phyloP scores from a whole-genome alignment of 2,797 vertebrate genomes.

The Fundulus diaphanus region DNA sequence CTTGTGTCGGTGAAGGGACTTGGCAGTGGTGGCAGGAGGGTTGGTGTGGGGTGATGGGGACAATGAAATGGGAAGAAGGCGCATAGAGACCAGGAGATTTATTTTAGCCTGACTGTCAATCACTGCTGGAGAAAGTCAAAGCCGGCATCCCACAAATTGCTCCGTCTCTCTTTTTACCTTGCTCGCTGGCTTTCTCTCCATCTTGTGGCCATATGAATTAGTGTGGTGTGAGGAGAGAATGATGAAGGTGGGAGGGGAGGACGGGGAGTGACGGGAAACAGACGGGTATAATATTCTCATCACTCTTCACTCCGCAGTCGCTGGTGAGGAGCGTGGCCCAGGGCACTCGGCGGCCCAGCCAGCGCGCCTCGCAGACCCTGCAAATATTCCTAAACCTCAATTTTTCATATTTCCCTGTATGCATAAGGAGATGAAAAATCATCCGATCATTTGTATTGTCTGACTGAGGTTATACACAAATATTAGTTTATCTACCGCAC shows the following conservation, averaged over 20 bases:
- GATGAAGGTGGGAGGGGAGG: constrained; percentile 77
- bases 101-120: constrained; percentile 94
- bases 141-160: constrained; percentile 25
- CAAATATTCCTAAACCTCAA: constrained; percentile 96
- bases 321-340: constrained; percentile 89
- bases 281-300: constrained; percentile 99
- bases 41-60: constrained; percentile 63
- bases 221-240: constrained; percentile 83
- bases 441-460: constrained; percentile 98
- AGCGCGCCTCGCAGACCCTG: constrained; percentile 88
- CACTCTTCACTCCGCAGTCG: constrained; percentile 93
- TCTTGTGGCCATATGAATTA: constrained; percentile 94
- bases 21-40: constrained; percentile 28
- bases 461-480: constrained; percentile 99
- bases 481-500: constrained; percentile 99
- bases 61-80: constrained; percentile 82
- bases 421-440: constrained; percentile 99
- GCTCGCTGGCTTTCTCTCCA: constrained; percentile 78
- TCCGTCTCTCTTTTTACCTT: constrained; percentile 77
- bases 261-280: constrained; percentile 90
- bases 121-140: constrained; percentile 71
- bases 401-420: constrained; percentile 99
- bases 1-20: constrained; percentile 14
- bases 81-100: constrained; percentile 86
- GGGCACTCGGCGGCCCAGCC: constrained; percentile 93